phyloP scores from a whole-genome alignment of 2,797 vertebrate genomes.

The Neosalanx taihuensis region DNA sequence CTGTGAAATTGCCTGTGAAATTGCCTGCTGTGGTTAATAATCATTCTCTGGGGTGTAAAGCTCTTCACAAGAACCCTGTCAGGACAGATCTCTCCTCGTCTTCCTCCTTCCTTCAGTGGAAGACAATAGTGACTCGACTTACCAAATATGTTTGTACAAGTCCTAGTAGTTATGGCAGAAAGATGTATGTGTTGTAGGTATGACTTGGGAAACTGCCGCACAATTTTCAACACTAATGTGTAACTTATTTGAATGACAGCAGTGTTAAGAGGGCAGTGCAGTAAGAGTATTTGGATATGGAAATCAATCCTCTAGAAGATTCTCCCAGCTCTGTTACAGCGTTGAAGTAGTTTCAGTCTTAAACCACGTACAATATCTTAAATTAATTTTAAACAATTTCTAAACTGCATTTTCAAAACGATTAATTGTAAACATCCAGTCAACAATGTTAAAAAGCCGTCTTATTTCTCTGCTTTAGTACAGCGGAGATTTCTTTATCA shows the following conservation, averaged over 20 bases:
- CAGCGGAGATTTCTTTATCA: not conserved
- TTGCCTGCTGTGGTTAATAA: not conserved
- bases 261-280: not conserved
- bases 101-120: not conserved
- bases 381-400: not conserved
- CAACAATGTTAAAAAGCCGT: not conserved
- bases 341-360: not conserved
- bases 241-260: not conserved
- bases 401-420: not conserved
- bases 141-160: too few relatives aligned
- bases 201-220: too few relatives aligned
- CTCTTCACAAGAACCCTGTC: not conserved
- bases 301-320: not conserved
- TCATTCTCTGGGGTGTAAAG: not conserved
- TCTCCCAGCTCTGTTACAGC: not conserved
- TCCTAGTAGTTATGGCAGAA: too few relatives aligned
- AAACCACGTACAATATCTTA: too few relatives aligned
- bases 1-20: not conserved
- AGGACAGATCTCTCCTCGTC: not conserved
- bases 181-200: too few relatives aligned
- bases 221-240: not conserved
- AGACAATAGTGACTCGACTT: not conserved
- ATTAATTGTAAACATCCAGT: not conserved
- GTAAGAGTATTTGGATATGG: not conserved
- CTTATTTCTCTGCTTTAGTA: not conserved